Evolutionary conservation across 2,888 invertebrate species (phyloP).

Genomic region (Entomobrya multifasciata): DNA sequence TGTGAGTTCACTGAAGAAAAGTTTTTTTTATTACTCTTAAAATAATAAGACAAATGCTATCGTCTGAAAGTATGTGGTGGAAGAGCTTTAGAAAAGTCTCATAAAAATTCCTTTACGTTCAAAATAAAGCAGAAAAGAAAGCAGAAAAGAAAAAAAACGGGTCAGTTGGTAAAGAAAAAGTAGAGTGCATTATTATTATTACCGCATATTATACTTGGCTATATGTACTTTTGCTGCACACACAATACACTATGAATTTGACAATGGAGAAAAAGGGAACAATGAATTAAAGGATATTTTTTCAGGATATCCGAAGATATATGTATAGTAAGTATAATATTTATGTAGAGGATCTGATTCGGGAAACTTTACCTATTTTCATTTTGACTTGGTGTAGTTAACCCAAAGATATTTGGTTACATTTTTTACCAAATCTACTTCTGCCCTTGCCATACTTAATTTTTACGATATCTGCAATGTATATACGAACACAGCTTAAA

Average conservation of each 20-base stretch:
- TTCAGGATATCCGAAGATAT: background rate
- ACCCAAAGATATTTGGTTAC: background rate
- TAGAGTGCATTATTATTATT: conserved; percentile 5
- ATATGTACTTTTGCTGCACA: background rate
- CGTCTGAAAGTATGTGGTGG: background rate
- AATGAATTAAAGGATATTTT: background rate
- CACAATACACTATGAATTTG: conserved; percentile 1
- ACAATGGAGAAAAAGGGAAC: background rate
- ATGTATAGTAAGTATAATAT: background rate
- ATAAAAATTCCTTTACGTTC: conserved; percentile 41
- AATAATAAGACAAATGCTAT: background rate
- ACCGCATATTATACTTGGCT: too few species aligned
- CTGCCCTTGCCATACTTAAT: too few species aligned
- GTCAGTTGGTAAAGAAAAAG: conserved; percentile 7
- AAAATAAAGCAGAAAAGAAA: background rate
- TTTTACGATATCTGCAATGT: too few species aligned
- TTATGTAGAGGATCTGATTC: background rate
- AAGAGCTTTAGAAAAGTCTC: conserved; percentile 12
- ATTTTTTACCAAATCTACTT: too few species aligned
- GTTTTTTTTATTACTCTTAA: conserved; percentile 3
- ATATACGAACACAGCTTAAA: background rate
- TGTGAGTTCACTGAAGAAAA: conserved; percentile 45
- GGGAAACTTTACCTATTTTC: background rate
- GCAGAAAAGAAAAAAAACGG: conserved; percentile 26
- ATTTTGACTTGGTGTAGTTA: background rate